These are phyloP conservation scores for Acronicta aceris DNA, from an alignment of 2,888 invertebrate species.

Conservation along the genomic window DNA sequence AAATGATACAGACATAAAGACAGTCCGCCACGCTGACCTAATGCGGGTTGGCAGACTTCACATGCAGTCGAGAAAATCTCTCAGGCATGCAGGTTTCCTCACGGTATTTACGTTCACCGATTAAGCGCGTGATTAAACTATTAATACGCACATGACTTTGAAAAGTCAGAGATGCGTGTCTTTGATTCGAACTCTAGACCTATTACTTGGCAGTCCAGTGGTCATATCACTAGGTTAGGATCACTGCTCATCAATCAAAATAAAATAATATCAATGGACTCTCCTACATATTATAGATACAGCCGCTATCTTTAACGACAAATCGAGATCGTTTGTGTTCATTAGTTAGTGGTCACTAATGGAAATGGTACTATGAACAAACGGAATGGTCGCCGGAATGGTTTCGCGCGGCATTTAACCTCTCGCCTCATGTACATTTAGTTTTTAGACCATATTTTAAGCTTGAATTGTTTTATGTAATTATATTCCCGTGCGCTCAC, in stretches of 20 bases:
- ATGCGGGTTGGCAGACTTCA: too few relatives aligned
- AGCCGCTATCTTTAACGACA: conserved; percentile 62
- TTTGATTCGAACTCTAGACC: too few relatives aligned
- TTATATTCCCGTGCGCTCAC: conserved; percentile 37
- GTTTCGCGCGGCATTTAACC: conserved; percentile 72
- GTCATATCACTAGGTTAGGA: too few relatives aligned
- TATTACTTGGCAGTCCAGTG: too few relatives aligned
- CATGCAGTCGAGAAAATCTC: too few relatives aligned
- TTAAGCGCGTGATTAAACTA: too few relatives aligned
- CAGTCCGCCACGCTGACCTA: too few relatives aligned
- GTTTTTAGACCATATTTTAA: conserved; percentile 49
- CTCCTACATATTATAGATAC: conserved; percentile 31
- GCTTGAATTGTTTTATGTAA: conserved; percentile 35
- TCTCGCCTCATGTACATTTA: conserved; percentile 58
- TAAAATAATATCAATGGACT: conserved; percentile 25
- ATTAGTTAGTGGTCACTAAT: conserved; percentile 83
- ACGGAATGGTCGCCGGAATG: conserved; percentile 74
- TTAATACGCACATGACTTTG: too few relatives aligned
- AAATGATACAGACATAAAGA: not conserved
- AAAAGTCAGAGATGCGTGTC: too few relatives aligned
- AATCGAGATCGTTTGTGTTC: conserved; percentile 80
- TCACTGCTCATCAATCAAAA: too few relatives aligned
- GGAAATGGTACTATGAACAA: conserved; percentile 75
- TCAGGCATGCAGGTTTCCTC: too few relatives aligned
- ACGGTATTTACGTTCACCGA: too few relatives aligned